Evolutionary conservation across 30 jellyfish, hydroid and myxozoan species (phyloP).

Genomic region (Cassiopea xamachana): DNA sequence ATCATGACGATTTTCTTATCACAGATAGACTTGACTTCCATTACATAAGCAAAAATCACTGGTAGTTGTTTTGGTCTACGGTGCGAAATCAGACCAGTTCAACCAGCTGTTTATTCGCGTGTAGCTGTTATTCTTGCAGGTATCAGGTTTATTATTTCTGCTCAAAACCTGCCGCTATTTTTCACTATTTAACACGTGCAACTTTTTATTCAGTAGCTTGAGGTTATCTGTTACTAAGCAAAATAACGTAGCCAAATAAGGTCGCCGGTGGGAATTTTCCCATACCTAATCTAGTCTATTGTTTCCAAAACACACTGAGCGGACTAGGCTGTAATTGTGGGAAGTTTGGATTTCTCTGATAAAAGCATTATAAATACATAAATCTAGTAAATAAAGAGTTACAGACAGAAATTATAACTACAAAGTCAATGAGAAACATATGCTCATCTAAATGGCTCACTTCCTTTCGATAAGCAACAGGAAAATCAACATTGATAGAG

Average conservation of each 20-base stretch:
- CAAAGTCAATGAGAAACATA: too few relatives aligned
- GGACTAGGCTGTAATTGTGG: too few relatives aligned
- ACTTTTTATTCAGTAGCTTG: neutral
- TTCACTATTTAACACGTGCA: slow-evolving; percentile 37
- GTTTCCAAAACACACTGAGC: neutral
- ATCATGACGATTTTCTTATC: neutral
- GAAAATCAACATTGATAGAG: too few relatives aligned
- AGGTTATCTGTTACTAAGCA: neutral
- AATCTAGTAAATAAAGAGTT: too few relatives aligned
- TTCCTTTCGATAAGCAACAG: too few relatives aligned
- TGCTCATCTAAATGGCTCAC: too few relatives aligned
- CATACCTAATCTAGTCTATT: neutral
- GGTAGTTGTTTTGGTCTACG: slow-evolving; percentile 22
- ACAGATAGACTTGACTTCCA: neutral
- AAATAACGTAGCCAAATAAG: neutral
- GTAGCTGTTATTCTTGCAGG: slow-evolving; percentile 64
- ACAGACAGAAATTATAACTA: too few relatives aligned
- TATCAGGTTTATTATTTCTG: slow-evolving; percentile 42
- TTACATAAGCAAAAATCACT: neutral
- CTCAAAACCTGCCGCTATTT: slow-evolving; percentile 12
- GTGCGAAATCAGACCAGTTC: slow-evolving; percentile 26
- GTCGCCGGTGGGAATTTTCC: neutral
- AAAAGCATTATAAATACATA: too few relatives aligned
- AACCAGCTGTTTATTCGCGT: slow-evolving; percentile 75
- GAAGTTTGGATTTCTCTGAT: too few relatives aligned